These are phyloP conservation scores for Sycophaga agraensis DNA, from an alignment of 1,140 invertebrate genomes.

Conservation along the genomic window DNA sequence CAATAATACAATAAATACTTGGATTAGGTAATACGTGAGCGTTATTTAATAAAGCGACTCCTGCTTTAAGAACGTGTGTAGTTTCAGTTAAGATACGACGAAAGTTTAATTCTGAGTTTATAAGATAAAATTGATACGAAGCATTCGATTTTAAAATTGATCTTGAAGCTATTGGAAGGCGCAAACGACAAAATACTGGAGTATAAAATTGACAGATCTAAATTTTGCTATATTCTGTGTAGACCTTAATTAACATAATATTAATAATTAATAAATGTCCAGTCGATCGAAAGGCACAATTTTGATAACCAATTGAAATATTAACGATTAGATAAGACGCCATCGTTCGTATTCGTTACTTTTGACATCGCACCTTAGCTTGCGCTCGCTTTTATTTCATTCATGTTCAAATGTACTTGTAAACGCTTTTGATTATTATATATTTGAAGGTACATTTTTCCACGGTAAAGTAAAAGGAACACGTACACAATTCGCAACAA, in stretches of 20 bases:
- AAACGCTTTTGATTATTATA: no score
- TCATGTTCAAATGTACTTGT: no score
- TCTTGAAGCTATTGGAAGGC: background rate
- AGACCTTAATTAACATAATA: slow-evolving; percentile 28
- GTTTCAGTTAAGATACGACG: background rate
- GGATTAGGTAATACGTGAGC: background rate
- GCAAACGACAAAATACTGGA: background rate
- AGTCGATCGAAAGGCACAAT: slow-evolving; percentile 54
- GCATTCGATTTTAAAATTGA: slow-evolving; percentile 9
- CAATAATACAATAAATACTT: background rate
- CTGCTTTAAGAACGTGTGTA: background rate
- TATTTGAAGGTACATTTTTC: background rate
- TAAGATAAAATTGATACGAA: no score
- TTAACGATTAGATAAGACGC: slow-evolving; percentile 34
- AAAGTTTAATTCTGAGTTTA: background rate
- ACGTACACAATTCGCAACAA: slow-evolving; percentile 22
- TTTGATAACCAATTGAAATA: slow-evolving; percentile 51
- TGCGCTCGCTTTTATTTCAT: background rate
- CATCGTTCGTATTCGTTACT: slow-evolving; percentile 16
- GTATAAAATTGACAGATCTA: background rate
- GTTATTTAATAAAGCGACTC: background rate
- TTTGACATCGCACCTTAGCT: slow-evolving; percentile 19
- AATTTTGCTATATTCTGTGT: background rate
- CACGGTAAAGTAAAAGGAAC: slow-evolving; percentile 21
- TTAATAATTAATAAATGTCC: slow-evolving; percentile 40